Evolutionary conservation across 2,888 invertebrate species (phyloP), one percentile per base, ranked within the genome.

Genomic region (Hoplodrina ambigua): DNA sequence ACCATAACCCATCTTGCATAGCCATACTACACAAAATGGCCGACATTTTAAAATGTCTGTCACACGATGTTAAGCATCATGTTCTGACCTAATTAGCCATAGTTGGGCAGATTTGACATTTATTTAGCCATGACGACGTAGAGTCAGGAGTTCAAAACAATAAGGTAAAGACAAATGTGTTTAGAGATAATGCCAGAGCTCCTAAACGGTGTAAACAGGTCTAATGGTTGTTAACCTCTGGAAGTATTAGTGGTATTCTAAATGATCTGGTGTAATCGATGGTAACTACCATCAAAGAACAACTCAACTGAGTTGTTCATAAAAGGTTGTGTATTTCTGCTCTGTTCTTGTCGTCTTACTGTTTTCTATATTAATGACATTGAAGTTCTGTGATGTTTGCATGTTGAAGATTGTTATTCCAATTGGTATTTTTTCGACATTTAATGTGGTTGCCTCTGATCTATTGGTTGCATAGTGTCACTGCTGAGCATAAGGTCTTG

Each of bases 81-180:
- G 72, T 75, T 19, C 69, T 72, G 75, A 37, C 77, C 75, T 72
- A 78, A 75, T 80, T 81, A 77, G 53, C 74, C 81, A 56, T 80
- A 81, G 62, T 70, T 69, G 77, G 77, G 25, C 62, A 77, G 73
- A 80, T 80, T 57, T 80, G 81, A 82, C 78, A 77, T 82, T 80
- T 72, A 59, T 68, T 59, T 44, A 41, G 49, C 33, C 33, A 46
- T 80, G 81, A 68, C 68, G 46, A 55, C 63, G 65, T 49, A 25
- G 30, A 74, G 68, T 63, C 80, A 62, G 17, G 46, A 73, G 65
- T 60, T 78, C 69, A 68, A 50, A 75, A 67, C 80, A 79, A 71
- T 81, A 73, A 68, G 46, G 69, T 68, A 54, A 63, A 19, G 61
- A 81, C 76, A 76, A 81, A 81, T 78, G 69, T 81, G 49, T 69